Evolutionary conservation across 2,797 vertebrate species (phyloP).

Genomic region (Cyprinella venusta): DNA sequence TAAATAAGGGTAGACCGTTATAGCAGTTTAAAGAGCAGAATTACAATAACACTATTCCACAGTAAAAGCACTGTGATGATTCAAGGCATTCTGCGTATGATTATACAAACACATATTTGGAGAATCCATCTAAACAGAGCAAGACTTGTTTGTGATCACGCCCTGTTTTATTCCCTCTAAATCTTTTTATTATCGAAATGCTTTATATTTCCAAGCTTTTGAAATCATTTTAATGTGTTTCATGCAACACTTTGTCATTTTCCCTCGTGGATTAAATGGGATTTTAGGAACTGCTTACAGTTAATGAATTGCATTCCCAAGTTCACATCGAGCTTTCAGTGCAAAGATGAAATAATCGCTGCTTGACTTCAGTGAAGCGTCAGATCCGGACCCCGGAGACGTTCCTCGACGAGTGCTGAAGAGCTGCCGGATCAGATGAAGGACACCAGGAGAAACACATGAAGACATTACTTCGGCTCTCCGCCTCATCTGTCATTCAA

Average conservation of each 20-base stretch:
- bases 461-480: conserved; percentile 35
- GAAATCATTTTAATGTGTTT: not conserved
- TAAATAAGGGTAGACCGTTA: not conserved
- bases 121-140: conserved; percentile 12
- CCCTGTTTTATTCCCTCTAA: not conserved
- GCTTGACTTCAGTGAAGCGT: not conserved
- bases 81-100: not conserved
- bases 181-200: conserved; percentile 14
- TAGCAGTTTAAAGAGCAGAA: not conserved
- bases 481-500: conserved; percentile 6
- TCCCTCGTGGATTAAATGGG: not conserved
- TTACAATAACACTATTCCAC: not conserved
- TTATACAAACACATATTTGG: not conserved
- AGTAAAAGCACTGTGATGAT: not conserved
- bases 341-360: not conserved
- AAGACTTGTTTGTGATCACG: conserved; percentile 18
- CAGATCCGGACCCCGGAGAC: not conserved
- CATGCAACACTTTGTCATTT: not conserved
- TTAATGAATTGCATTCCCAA: not conserved
- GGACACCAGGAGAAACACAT: conserved; percentile 15
- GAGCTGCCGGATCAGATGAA: not conserved
- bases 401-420: not conserved
- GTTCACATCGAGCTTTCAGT: not conserved
- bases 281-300: conserved; percentile 1
- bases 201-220: not conserved